Percentiles rank a stretch among this genome's conserved stretches.
Conservation (phyloP, 2,888 invertebrate genomes). For the Drosophila affinis region DNA sequence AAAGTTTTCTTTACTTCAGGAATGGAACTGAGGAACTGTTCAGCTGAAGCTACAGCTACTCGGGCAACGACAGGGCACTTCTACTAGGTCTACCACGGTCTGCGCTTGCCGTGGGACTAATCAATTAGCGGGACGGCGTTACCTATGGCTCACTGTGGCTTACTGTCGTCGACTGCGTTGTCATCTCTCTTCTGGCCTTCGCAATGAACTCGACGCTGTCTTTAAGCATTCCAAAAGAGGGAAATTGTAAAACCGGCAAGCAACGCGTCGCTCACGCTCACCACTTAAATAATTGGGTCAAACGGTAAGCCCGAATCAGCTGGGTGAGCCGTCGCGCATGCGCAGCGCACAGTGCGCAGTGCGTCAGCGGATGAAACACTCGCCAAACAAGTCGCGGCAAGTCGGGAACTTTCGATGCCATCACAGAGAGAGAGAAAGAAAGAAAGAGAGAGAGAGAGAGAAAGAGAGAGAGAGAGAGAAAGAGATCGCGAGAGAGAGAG, state of each 20-base stretch:
- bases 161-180: not conserved
- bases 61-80: constrained; percentile 6
- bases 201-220: constrained; percentile 30
- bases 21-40: not conserved
- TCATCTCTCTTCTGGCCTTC: constrained; percentile 40
- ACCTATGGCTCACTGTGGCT: constrained; percentile 12
- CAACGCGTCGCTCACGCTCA: constrained; percentile 10
- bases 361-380: not conserved
- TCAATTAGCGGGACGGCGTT: constrained; percentile 44
- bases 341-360: constrained; percentile 1
- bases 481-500: not conserved
- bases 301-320: constrained; percentile 64
- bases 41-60: constrained; percentile 17
- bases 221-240: constrained; percentile 2
- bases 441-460: not conserved
- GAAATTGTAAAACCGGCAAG: constrained; percentile 8
- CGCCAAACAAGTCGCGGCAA: constrained; percentile 33
- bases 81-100: constrained; percentile 33
- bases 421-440: not conserved
- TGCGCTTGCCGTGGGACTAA: constrained; percentile 60
- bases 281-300: constrained; percentile 64
- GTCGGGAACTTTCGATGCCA: constrained; percentile 8
- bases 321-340: constrained; percentile 40
- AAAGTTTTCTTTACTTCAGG: constrained; percentile 16
- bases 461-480: not conserved